Percentiles rank a stretch among this genome's conserved stretches.
phyloP scores from a whole-genome alignment of 2,113 vertebrate species.

The Hippocampus abdominalis region DNA sequence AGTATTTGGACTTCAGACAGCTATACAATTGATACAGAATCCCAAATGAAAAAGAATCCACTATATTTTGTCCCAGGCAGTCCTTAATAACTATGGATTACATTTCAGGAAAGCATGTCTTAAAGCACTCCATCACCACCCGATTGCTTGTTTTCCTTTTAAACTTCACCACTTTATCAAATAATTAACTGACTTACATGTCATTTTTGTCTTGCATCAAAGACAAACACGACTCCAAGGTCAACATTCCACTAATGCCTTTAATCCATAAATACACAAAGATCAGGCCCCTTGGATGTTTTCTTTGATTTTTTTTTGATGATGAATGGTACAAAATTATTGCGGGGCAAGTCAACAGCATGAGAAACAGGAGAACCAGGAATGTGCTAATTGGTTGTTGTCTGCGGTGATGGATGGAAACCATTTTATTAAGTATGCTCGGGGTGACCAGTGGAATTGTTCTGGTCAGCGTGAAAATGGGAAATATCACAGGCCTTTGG shows the following conservation, averaged over 20 bases:
- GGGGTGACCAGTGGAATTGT: conserved; percentile 42
- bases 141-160: background rate
- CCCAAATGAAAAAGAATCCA: background rate
- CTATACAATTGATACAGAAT: background rate
- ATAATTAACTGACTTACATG: background rate
- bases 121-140: background rate
- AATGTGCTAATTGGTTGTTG: conserved; percentile 72
- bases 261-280: conserved; percentile 3
- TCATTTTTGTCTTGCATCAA: conserved; percentile 2
- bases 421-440: conserved; percentile 58
- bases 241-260: conserved; percentile 43
- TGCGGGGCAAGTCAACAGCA: conserved; percentile 56
- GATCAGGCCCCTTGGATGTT: conserved; percentile 23
- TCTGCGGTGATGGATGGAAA: conserved; percentile 67
- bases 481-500: conserved; percentile 24
- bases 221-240: conserved; percentile 32
- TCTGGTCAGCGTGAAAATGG: conserved; percentile 44
- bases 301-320: conserved; percentile 38
- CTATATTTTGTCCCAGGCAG: background rate
- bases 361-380: conserved; percentile 47
- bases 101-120: background rate
- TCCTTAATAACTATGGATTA: background rate
- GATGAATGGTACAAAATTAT: conserved; percentile 52
- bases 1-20: background rate
- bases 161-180: background rate